Percentiles rank a stretch among this genome's conserved stretches.
phyloP scores from a whole-genome alignment of 2,888 invertebrate genomes.

The Antitype chi region DNA sequence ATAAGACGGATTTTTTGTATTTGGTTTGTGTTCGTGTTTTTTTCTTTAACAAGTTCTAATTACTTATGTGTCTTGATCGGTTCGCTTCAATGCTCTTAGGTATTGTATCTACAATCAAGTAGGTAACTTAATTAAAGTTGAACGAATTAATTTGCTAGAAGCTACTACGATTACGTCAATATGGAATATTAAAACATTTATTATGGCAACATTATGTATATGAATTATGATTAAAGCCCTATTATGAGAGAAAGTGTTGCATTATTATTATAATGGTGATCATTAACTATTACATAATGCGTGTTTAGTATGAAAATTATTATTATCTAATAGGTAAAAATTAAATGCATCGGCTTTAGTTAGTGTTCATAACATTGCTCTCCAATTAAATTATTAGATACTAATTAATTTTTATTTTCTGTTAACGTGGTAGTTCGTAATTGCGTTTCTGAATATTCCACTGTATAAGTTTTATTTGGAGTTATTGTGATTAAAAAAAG shows the following conservation, averaged over 20 bases:
- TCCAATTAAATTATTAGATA: constrained; percentile 25
- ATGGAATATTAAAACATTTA: background rate
- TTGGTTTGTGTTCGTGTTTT: too few relatives aligned
- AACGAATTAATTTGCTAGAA: background rate
- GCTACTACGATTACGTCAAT: background rate
- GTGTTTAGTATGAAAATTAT: constrained; percentile 22
- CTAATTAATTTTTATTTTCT: constrained; percentile 30
- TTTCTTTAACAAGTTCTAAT: background rate
- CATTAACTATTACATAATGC: constrained; percentile 17
- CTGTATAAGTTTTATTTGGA: background rate
- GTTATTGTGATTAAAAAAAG: background rate
- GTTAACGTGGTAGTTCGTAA: constrained; percentile 23
- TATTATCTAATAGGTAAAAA: constrained; percentile 46
- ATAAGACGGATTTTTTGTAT: too few relatives aligned
- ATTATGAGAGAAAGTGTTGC: constrained; percentile 39
- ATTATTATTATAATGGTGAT: constrained; percentile 32
- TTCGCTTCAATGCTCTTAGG: background rate
- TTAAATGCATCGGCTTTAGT: constrained; percentile 24
- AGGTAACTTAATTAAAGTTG: background rate
- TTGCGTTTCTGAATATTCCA: background rate
- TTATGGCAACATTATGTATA: constrained; percentile 17
- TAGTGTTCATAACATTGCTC: constrained; percentile 22
- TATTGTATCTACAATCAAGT: background rate
- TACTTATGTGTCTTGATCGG: background rate
- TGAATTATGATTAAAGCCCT: constrained; percentile 6